phyloP scores from a whole-genome alignment of 2,113 vertebrate species.

The Cavia porcellus region DNA sequence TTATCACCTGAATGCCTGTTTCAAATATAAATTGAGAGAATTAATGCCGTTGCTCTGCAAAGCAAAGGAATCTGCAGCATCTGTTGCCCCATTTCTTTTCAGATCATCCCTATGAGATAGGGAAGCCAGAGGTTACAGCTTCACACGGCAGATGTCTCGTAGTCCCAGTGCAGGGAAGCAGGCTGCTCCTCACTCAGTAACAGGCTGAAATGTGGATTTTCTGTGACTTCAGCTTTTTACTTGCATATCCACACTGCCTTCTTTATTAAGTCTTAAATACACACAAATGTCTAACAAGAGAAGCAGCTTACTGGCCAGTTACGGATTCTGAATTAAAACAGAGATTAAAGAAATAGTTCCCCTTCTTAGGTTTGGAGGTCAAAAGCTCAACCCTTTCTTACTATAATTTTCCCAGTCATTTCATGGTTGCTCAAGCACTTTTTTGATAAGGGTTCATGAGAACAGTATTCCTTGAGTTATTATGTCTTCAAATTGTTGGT shows the following conservation, averaged over 20 bases:
- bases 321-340: background rate
- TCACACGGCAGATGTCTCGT: constrained; percentile 42
- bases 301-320: background rate
- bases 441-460: background rate
- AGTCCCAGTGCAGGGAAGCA: constrained; percentile 33
- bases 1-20: constrained; percentile 14
- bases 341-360: background rate
- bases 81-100: background rate
- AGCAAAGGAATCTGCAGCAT: background rate
- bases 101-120: background rate
- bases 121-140: constrained; percentile 40
- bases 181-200: constrained; percentile 48
- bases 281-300: background rate
- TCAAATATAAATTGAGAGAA: constrained; percentile 39
- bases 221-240: constrained; percentile 5
- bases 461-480: constrained; percentile 18
- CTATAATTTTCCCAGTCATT: background rate
- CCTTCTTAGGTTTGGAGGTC: background rate
- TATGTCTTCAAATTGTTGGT: constrained; percentile 38
- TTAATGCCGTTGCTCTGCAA: constrained; percentile 7
- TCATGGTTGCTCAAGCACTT: constrained; percentile 20
- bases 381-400: background rate
- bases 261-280: constrained; percentile 41
- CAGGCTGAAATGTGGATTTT: constrained; percentile 55
- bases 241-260: constrained; percentile 9